Evolutionary conservation across 1,140 invertebrate species (phyloP).

Genomic region (Scaptodrosophila lebanonensis): DNA sequence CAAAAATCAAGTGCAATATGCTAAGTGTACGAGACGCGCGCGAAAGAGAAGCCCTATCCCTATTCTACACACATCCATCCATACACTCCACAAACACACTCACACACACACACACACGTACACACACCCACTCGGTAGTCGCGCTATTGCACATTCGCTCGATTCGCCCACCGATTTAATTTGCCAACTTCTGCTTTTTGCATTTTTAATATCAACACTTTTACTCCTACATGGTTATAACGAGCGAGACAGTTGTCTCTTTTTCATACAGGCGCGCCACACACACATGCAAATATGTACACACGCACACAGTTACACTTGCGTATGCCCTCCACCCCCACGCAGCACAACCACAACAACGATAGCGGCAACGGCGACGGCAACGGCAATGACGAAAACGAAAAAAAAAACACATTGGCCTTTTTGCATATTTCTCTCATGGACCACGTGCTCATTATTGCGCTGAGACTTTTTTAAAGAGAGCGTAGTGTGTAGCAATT

Average conservation of each 20-base stretch:
- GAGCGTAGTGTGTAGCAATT: too few relatives aligned
- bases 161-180: slow-evolving; percentile 51
- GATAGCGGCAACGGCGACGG: slow-evolving; percentile 4
- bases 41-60: slow-evolving; percentile 7
- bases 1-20: not conserved
- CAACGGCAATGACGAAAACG: slow-evolving; percentile 11
- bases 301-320: not conserved
- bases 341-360: slow-evolving; percentile 8
- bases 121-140: too few relatives aligned
- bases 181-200: slow-evolving; percentile 55
- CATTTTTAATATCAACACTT: slow-evolving; percentile 72
- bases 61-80: not conserved
- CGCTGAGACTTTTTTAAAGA: too few relatives aligned
- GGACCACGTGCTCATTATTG: slow-evolving; percentile 65
- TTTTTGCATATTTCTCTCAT: slow-evolving; percentile 50
- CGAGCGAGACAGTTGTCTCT: slow-evolving; percentile 64
- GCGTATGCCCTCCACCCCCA: not conserved
- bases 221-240: slow-evolving; percentile 48
- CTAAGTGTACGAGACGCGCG: not conserved
- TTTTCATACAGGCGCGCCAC: slow-evolving; percentile 34
- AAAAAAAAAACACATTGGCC: slow-evolving; percentile 9
- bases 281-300: slow-evolving; percentile 3
- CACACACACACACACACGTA: not conserved
- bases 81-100: not conserved
- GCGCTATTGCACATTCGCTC: slow-evolving; percentile 11